These are phyloP conservation scores for Petrocephalus zakoni DNA, from an alignment of 2,113 vertebrate species.

Conservation along the genomic window DNA sequence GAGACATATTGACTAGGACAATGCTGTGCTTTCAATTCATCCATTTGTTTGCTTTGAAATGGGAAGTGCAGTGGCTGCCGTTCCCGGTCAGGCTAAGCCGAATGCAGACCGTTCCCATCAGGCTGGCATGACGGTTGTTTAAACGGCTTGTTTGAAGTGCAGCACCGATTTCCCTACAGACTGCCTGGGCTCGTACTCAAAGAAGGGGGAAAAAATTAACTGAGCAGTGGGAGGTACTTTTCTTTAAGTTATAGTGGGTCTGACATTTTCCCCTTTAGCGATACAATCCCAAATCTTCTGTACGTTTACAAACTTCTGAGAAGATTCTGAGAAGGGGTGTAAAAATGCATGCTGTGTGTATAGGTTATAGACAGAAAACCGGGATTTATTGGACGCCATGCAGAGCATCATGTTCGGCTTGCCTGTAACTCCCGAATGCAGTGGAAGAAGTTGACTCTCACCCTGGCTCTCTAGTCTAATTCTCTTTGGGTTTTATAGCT, in stretches of 20 bases:
- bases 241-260: background rate
- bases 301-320: background rate
- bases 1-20: background rate
- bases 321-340: background rate
- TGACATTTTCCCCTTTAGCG: background rate
- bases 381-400: background rate
- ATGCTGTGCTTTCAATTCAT: background rate
- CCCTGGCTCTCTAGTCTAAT: background rate
- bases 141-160: background rate
- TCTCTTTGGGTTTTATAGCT: background rate
- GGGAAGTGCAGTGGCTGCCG: background rate
- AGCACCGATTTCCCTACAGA: background rate
- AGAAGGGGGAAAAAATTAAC: background rate
- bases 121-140: background rate
- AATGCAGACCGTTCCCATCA: background rate
- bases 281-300: background rate
- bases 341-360: background rate
- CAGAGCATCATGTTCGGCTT: background rate
- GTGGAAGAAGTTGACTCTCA: background rate
- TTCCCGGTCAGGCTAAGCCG: background rate
- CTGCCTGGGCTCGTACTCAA: background rate
- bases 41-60: background rate
- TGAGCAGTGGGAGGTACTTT: background rate
- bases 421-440: background rate
- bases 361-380: background rate